These are phyloP conservation scores for Protomyctophum bolini DNA, from an alignment of 2,113 vertebrate species.

Conservation along the genomic window DNA sequence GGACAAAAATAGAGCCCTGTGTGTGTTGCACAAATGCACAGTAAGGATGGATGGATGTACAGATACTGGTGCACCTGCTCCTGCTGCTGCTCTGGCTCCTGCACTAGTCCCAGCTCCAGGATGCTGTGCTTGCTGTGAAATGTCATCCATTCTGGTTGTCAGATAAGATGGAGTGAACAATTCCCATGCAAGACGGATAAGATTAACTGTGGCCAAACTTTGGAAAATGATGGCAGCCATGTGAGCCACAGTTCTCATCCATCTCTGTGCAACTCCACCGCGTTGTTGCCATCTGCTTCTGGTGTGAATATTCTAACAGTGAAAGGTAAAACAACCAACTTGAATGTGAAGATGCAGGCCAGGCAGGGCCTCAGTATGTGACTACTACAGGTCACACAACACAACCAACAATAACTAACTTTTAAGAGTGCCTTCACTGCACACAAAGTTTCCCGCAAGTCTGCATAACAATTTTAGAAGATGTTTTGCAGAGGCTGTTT, in stretches of 20 bases:
- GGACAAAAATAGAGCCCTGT: background rate
- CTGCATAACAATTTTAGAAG: too few relatives aligned
- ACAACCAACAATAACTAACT: too few relatives aligned
- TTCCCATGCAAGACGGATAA: conserved; percentile 35
- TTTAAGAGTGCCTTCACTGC: too few relatives aligned
- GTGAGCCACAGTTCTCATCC: conserved; percentile 27
- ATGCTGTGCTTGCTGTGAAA: conserved; percentile 34
- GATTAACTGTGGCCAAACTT: conserved; percentile 26
- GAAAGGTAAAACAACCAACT: too few relatives aligned
- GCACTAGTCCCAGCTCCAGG: conserved; percentile 35
- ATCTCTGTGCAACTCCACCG: conserved; percentile 32
- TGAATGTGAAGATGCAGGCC: too few relatives aligned
- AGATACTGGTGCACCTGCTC: conserved; percentile 21
- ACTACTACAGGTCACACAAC: too few relatives aligned
- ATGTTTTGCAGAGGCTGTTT: too few relatives aligned
- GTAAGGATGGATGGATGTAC: conserved; percentile 16
- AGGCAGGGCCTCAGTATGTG: too few relatives aligned
- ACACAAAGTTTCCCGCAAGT: too few relatives aligned
- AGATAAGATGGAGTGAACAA: conserved; percentile 43
- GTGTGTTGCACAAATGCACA: conserved; percentile 6
- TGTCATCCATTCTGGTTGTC: conserved; percentile 51
- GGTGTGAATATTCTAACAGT: too few relatives aligned
- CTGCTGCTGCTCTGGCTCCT: conserved; percentile 45
- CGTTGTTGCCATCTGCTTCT: conserved; percentile 37
- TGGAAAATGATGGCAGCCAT: conserved; percentile 47